These are phyloP conservation scores for Ips typographus DNA, from an alignment of 1,140 invertebrate genomes.

Conservation along the genomic window DNA sequence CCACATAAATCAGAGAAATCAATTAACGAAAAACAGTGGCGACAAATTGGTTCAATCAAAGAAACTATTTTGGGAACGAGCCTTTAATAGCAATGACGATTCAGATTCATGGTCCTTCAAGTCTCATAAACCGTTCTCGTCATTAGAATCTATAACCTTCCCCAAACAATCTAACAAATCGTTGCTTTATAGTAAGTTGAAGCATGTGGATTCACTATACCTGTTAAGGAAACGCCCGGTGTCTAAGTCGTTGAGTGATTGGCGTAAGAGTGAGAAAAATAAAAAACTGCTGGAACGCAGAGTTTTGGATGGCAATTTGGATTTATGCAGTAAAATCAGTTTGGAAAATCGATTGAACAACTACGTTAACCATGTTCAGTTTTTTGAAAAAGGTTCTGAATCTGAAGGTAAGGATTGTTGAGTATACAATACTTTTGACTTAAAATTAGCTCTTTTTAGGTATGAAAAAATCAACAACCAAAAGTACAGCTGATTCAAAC, in stretches of 20 bases:
- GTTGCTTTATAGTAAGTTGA: not conserved
- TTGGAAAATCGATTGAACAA: too few species aligned
- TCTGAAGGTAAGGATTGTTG: too few species aligned
- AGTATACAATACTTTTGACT: too few species aligned
- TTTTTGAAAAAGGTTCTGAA: too few species aligned
- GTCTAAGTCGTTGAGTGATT: slow-evolving; percentile 7
- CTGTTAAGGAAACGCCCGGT: slow-evolving; percentile 11
- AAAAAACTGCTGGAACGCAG: too few species aligned
- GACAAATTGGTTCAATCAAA: not conserved
- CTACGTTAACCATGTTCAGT: too few species aligned
- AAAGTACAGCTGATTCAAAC: too few species aligned
- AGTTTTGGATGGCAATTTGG: too few species aligned
- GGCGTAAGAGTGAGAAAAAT: not conserved
- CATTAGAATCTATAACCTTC: not conserved
- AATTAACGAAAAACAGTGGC: not conserved
- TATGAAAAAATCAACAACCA: too few species aligned
- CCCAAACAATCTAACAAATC: not conserved
- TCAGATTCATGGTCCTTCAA: not conserved
- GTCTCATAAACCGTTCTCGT: not conserved
- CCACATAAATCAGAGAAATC: too few species aligned
- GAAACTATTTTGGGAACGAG: slow-evolving; percentile 20
- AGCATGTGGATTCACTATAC: slow-evolving; percentile 14
- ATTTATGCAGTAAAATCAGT: too few species aligned
- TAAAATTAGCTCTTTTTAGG: too few species aligned
- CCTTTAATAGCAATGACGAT: not conserved